phyloP scores from a whole-genome alignment of 1,140 invertebrate genomes.

The Drosophila yakuba region DNA sequence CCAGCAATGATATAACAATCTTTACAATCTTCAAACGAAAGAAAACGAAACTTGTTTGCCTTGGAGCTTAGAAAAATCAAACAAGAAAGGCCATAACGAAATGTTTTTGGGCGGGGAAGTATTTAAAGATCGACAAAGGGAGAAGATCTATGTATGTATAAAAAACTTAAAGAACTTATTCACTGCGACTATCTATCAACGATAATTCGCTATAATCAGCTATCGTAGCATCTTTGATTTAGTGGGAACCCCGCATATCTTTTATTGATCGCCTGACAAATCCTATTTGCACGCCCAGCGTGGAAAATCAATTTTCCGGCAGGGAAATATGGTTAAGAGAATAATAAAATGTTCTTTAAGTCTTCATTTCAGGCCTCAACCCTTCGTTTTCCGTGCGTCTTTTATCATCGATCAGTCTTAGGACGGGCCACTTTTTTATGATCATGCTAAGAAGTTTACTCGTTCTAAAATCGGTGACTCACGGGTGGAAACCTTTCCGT shows the following conservation, averaged over 20 bases:
- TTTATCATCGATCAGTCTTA: conserved; percentile 79
- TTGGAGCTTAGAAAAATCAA: conserved; percentile 65
- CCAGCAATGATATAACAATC: conserved; percentile 37
- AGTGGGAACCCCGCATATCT: conserved; percentile 35
- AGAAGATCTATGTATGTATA: background rate
- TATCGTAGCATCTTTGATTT: conserved; percentile 43
- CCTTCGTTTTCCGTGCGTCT: conserved; percentile 21
- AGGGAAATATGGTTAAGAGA: conserved; percentile 13
- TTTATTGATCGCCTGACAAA: conserved; percentile 62
- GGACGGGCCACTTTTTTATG: conserved; percentile 59
- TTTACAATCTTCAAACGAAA: conserved; percentile 38
- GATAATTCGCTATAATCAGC: conserved; percentile 52
- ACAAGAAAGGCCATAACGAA: conserved; percentile 39
- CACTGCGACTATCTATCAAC: conserved; percentile 12
- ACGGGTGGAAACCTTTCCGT: conserved; percentile 29
- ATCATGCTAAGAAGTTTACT: conserved; percentile 70
- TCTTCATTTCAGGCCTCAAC: conserved; percentile 56
- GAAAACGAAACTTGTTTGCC: conserved; percentile 67
- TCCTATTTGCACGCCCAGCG: conserved; percentile 75
- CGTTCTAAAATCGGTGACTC: conserved; percentile 37
- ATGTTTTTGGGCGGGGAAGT: background rate
- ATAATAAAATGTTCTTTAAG: conserved; percentile 49
- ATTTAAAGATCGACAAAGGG: conserved; percentile 6
- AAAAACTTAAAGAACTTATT: conserved; percentile 19
- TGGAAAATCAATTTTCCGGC: conserved; percentile 69